Base-by-base conservation (phyloP, 2,797 vertebrate genomes). In the Philypnodon macrostomus region DNA sequence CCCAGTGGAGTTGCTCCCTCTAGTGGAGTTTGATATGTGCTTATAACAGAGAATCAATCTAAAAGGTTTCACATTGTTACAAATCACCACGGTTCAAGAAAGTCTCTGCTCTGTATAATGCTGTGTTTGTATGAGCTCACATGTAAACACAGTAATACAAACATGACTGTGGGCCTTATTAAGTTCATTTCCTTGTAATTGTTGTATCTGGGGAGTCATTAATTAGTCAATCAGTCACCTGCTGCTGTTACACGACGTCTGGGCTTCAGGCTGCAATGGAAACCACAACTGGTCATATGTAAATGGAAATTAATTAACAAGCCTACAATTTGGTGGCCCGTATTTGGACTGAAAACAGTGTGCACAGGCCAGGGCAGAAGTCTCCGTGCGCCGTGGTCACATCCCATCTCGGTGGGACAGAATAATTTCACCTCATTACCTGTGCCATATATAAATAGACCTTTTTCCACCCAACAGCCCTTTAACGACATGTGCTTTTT, bases 351-450 rank as follows among this genome's bases (percentile, higher is more conserved):
- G 75, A 90, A 89, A 90, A 90, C 87, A 88, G 78, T 86, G 76
- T 75, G 70, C 36, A 63, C 77, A 76, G 78, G 58, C 68, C 49
- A 41, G 66, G 63, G 47, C 59, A 49, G 74, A 58, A 77, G 78
- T 69, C 75, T 80, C 76, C 59, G 63, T 67, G 47, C 23, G 54
- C 78, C 76, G 76, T 68, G 86, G 83, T 88, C 80, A 89, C 76
- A 84, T 85, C 86, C 85, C 85, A 84, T 82, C 83, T 71, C 80
- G 78, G 73, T 77, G 53, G 69, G 77, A 85, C 81, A 84, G 78
- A 87, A 88, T 89, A 86, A 87, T 88, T 89, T 89, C 80, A 83
- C 83, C 86, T 89, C 83, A 88, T 88, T 90, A 86, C 84, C 80
- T 82, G 73, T 33, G 63, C 76, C 72, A 49, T 80, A 76, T 87